Conservation (phyloP, 2,888 invertebrate species). For the Lochmaea capreae region DNA sequence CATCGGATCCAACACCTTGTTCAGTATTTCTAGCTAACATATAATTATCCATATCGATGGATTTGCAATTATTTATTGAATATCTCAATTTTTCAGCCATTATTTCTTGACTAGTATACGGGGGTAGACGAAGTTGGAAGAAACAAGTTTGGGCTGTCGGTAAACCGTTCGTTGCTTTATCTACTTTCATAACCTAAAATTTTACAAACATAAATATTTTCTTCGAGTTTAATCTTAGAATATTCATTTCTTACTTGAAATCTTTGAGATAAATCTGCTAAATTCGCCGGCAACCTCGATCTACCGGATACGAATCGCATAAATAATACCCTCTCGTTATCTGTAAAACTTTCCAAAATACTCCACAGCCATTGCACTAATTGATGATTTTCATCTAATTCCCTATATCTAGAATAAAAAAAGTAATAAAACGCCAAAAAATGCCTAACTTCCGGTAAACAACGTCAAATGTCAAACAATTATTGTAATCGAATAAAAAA, state of each 20-base stretch:
- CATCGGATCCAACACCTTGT: constrained; percentile 65
- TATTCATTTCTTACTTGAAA: constrained; percentile 67
- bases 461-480: not conserved
- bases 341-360: constrained; percentile 72
- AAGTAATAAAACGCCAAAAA: not conserved
- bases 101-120: constrained; percentile 71
- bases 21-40: constrained; percentile 73
- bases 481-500: not conserved
- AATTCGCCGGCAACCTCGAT: constrained; percentile 73
- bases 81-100: constrained; percentile 74
- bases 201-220: not conserved
- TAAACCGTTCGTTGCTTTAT: constrained; percentile 70
- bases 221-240: not conserved
- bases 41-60: constrained; percentile 78
- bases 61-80: constrained; percentile 75
- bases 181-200: constrained; percentile 70
- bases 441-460: not conserved
- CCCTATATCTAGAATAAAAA: constrained; percentile 68
- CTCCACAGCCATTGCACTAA: constrained; percentile 75
- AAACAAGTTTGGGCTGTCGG: constrained; percentile 75
- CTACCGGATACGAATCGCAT: constrained; percentile 76
- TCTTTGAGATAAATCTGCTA: constrained; percentile 74
- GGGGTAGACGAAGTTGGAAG: constrained; percentile 74
- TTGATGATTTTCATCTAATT: constrained; percentile 72
- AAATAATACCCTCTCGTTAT: constrained; percentile 73